Conservation (phyloP, 2,888 invertebrate genomes). For the Cephus runcator region DNA sequence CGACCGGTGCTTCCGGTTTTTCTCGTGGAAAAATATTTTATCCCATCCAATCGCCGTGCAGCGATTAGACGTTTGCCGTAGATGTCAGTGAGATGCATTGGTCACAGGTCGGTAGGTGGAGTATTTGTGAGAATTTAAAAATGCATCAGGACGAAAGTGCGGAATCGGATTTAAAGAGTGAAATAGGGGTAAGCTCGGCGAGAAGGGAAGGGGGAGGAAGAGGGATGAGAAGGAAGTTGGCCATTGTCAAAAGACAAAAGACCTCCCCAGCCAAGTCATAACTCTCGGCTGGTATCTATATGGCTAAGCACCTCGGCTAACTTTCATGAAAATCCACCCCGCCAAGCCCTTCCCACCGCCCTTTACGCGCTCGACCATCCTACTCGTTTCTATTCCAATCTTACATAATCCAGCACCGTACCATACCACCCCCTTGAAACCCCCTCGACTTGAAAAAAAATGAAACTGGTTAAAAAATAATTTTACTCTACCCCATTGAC, state of each 20-base stretch:
- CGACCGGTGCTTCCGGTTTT: not conserved
- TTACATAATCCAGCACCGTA: no score
- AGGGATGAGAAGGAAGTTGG: conserved; percentile 32
- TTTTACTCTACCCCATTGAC: no score
- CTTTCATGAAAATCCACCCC: not conserved
- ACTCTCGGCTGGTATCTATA: conserved; percentile 23
- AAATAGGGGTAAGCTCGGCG: not conserved
- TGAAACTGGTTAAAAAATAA: no score
- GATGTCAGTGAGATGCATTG: not conserved
- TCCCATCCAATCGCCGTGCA: not conserved
- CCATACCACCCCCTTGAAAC: no score
- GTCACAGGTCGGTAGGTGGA: not conserved
- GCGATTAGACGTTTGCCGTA: not conserved
- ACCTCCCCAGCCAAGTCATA: conserved; percentile 35
- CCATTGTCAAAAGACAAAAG: conserved; percentile 45
- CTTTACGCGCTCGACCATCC: not conserved
- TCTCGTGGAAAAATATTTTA: not conserved
- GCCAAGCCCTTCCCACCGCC: not conserved
- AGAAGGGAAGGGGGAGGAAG: not conserved
- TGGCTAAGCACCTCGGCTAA: no score
- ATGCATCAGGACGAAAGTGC: not conserved
- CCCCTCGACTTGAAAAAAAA: no score
- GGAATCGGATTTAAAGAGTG: conserved; percentile 18
- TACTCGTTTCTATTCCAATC: no score
- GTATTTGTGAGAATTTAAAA: not conserved